These are phyloP conservation scores for Eciton burchellii DNA, from an alignment of 1,140 invertebrate genomes.

Conservation along the genomic window DNA sequence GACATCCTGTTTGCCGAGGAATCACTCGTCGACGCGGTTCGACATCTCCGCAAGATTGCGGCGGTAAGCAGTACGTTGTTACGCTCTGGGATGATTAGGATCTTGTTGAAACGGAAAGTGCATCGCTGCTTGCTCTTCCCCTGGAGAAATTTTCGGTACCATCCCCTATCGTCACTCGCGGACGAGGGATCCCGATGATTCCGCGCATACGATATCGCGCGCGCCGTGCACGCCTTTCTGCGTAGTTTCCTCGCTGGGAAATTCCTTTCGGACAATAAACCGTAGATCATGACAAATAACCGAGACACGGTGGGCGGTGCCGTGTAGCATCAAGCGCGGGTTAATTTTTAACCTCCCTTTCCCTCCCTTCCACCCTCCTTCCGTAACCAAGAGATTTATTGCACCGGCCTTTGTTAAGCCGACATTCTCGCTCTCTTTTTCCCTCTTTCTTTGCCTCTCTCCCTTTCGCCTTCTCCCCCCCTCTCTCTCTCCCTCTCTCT, in stretches of 20 bases:
- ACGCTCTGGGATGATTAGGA: neutral
- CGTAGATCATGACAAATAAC: conserved; percentile 72
- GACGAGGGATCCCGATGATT: conserved; percentile 46
- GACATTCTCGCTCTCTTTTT: conserved; percentile 48
- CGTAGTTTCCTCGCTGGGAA: conserved; percentile 57
- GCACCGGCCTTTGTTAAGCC: conserved; percentile 70
- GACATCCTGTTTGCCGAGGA: neutral
- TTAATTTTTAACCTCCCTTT: conserved; percentile 78
- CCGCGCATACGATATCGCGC: neutral
- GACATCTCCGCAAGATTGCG: neutral
- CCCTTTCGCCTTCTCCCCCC: conserved; percentile 8
- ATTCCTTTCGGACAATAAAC: conserved; percentile 68
- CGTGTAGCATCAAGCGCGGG: conserved; percentile 62
- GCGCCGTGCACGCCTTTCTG: conserved; percentile 23
- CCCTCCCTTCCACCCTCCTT: too few species aligned
- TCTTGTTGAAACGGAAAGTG: neutral
- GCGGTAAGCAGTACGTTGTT: conserved; percentile 7
- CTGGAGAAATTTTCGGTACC: neutral
- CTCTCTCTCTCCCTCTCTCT: conserved; percentile 35
- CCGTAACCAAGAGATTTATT: conserved; percentile 76
- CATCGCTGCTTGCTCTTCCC: too few species aligned
- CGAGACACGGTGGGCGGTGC: conserved; percentile 33
- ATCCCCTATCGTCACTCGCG: conserved; percentile 9
- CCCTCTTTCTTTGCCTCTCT: conserved; percentile 38
- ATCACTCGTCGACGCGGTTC: neutral